Conservation (phyloP, 2,797 vertebrate genomes). For the Catostomus latipinnis region DNA sequence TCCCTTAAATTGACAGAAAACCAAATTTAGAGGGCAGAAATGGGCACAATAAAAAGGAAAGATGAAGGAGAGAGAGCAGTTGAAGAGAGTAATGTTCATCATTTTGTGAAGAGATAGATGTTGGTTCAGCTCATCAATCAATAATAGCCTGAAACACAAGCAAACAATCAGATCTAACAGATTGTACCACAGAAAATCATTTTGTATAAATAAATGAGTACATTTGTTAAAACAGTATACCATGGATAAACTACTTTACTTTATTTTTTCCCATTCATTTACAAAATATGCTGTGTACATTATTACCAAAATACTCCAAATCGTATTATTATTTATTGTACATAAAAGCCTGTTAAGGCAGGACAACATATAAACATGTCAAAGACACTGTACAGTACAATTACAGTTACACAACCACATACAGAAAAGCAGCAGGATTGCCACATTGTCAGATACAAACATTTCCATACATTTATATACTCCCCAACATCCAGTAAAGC, state of each 20-base stretch:
- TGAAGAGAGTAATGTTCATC: background rate
- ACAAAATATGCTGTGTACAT: slow-evolving; percentile 69
- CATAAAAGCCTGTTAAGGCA: slow-evolving; percentile 42
- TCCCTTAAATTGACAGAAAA: slow-evolving; percentile 21
- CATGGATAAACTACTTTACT: slow-evolving; percentile 65
- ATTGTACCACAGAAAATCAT: background rate
- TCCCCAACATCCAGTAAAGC: slow-evolving; percentile 24
- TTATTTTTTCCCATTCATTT: slow-evolving; percentile 70
- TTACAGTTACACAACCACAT: slow-evolving; percentile 49
- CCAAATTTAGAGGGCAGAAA: slow-evolving; percentile 32
- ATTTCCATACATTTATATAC: slow-evolving; percentile 32
- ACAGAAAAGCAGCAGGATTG: slow-evolving; percentile 47
- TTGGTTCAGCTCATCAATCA: slow-evolving; percentile 17
- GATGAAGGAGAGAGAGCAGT: background rate
- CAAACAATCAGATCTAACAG: background rate
- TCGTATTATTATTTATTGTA: slow-evolving; percentile 35
- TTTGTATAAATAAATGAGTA: background rate
- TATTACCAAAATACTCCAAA: slow-evolving; percentile 65
- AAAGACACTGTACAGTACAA: slow-evolving; percentile 54
- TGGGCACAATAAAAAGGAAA: slow-evolving; percentile 16
- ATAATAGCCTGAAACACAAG: slow-evolving; percentile 1
- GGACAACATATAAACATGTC: slow-evolving; percentile 52
- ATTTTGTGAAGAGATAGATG: background rate
- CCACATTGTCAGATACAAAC: slow-evolving; percentile 28
- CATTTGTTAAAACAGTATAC: slow-evolving; percentile 28